Base-by-base conservation (phyloP, 2,113 vertebrate species). In the Tautogolabrus adspersus region DNA sequence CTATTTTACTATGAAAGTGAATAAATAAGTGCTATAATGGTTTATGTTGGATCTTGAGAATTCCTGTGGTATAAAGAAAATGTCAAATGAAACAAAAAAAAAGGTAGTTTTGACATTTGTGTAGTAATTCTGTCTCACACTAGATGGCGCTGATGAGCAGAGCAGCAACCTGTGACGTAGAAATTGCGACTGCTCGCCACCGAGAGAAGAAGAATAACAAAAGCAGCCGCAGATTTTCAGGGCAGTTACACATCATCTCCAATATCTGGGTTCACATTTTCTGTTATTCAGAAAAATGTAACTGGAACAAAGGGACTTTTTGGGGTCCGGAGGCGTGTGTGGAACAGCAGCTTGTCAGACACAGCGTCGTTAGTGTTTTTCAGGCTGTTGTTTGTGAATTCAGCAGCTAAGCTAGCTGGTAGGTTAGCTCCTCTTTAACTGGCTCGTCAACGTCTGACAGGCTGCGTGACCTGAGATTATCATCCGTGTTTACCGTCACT, bases 341-440 rank as follows among this genome's bases (percentile, higher is more conserved):
- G 42, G 66, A 72, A 49, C 4, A 54, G 6, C 46, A 40, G 65
- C 38, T 18, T 15, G 64, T 57, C 52, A 62, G 63, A 23, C 21
- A 13, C 10, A n/a, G 26, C 44, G 42, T 56, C 66, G 71, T 58
- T 74, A 2, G 38, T 46, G 19, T 57, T 74, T n/a, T 26, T 13
- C 66, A 40, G 37, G n/a, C 73, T 42, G 47, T 60, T 61, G 51
- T 46, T 83, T 57, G 61, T 63, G 42, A 64, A 65, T 74, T 42
- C 56, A 60, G 58, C 46, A 52, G 84, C 81, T 86, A 75, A 83
- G 85, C 82, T 92, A 90, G 80, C 79, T 84, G 1, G 23, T 16
- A 62, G 59, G 81, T 72, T 88, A 88, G 84, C 80, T 72, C 55
- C 44, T 74, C 54, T 73, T 51, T 51, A 8, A 42, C n/a, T n/a